phyloP scores from a whole-genome alignment of 1,140 invertebrate species.

The Plectrocnemia conspersa region DNA sequence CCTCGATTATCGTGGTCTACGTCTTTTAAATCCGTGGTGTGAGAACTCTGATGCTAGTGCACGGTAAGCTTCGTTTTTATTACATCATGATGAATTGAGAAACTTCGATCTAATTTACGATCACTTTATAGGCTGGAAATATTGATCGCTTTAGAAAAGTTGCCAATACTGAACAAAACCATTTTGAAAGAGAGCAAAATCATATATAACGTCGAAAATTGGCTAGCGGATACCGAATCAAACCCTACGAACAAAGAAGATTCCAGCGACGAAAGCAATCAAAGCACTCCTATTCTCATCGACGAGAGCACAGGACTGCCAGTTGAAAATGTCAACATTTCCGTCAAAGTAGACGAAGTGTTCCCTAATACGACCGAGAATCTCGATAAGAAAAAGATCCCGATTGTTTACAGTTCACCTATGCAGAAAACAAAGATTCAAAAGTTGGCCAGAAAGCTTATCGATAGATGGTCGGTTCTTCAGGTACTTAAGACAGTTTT shows the following conservation, averaged over 20 bases:
- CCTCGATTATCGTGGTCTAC: conserved; percentile 89
- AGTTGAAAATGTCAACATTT: conserved; percentile 15
- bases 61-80: conserved; percentile 44
- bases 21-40: conserved; percentile 90
- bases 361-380: background rate
- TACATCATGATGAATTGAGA: background rate
- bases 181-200: conserved; percentile 90
- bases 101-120: background rate
- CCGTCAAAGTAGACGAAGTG: background rate
- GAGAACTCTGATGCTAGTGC: conserved; percentile 59
- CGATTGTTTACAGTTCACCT: background rate
- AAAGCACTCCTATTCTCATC: conserved; percentile 39
- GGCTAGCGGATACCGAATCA: conserved; percentile 49
- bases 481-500: too few relatives aligned
- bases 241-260: conserved; percentile 26
- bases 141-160: conserved; percentile 70
- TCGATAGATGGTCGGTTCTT: conserved; percentile 72
- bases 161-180: conserved; percentile 91
- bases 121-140: conserved; percentile 63
- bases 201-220: conserved; percentile 73
- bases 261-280: conserved; percentile 28
- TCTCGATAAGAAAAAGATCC: background rate
- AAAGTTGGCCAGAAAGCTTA: conserved; percentile 60
- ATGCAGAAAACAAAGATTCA: conserved; percentile 44
- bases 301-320: conserved; percentile 45